Evolutionary conservation across 2,113 vertebrate genomes (phyloP).

Genomic region (Phaethornis superciliosus): DNA sequence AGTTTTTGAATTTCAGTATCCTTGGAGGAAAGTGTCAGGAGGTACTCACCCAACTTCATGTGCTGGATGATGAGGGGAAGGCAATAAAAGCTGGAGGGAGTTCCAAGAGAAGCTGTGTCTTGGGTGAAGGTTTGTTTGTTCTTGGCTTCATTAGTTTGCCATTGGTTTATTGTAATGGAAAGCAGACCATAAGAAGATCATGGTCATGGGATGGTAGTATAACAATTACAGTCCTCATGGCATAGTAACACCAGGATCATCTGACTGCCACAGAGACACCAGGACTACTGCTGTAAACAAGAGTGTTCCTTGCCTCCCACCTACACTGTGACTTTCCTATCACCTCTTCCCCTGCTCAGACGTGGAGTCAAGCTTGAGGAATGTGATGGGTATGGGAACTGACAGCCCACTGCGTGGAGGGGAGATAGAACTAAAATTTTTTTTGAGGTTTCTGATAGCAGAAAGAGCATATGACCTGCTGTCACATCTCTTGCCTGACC

Average conservation of each 20-base stretch:
- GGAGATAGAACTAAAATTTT: constrained; percentile 7
- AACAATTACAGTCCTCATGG: not conserved
- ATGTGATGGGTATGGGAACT: constrained; percentile 11
- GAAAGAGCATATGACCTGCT: constrained; percentile 37
- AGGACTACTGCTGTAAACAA: constrained; percentile 28
- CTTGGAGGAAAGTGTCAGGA: not conserved
- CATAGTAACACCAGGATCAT: constrained; percentile 22
- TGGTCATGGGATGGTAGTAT: not conserved
- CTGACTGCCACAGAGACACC: not conserved
- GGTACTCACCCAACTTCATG: not conserved
- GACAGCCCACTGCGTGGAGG: not conserved
- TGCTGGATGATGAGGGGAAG: not conserved
- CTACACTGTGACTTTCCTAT: constrained; percentile 35
- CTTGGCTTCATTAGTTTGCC: not conserved
- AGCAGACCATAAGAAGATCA: not conserved
- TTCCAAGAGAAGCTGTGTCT: not conserved
- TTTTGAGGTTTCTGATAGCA: constrained; percentile 13
- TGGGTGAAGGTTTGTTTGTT: not conserved
- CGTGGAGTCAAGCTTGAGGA: constrained; percentile 54
- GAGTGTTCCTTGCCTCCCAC: constrained; percentile 36
- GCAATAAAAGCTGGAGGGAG: not conserved
- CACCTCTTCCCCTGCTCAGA: constrained; percentile 26
- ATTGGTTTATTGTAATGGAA: constrained; percentile 1
- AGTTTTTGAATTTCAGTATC: not conserved
- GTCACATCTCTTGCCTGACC: constrained; percentile 20